Evolutionary conservation across 1,140 invertebrate genomes (phyloP).

Genomic region (Elymnias hypermnestra): DNA sequence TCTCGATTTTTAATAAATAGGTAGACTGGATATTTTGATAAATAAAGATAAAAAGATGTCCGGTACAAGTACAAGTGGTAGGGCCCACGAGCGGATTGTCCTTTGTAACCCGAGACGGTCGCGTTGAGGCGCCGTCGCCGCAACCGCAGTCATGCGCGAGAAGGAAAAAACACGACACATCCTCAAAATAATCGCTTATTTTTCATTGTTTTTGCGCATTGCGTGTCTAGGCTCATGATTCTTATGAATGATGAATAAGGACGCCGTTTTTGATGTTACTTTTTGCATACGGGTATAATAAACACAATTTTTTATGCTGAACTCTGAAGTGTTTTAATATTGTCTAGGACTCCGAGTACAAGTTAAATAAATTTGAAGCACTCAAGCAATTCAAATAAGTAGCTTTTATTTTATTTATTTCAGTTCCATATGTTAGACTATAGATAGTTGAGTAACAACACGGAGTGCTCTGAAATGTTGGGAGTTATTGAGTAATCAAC

Average conservation of each 20-base stretch:
- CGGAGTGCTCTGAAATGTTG: too few species aligned
- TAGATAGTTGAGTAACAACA: too few species aligned
- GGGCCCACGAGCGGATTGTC: conserved; percentile 24
- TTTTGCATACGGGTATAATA: conserved; percentile 7
- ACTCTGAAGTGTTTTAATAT: too few species aligned
- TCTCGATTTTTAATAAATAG: too few species aligned
- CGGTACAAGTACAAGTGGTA: conserved; percentile 10
- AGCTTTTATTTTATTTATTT: too few species aligned
- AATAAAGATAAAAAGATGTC: background rate
- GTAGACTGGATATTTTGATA: too few species aligned
- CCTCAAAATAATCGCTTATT: conserved; percentile 45
- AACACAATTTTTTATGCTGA: conserved; percentile 1
- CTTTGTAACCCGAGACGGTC: conserved; percentile 40
- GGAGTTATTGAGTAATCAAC: too few species aligned
- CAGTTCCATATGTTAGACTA: too few species aligned
- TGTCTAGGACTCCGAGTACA: too few species aligned
- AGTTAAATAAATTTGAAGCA: too few species aligned
- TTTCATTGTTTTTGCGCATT: conserved; percentile 29
- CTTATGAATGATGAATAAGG: conserved; percentile 35
- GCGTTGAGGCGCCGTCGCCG: conserved; percentile 39
- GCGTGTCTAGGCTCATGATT: conserved; percentile 21
- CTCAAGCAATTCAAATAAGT: too few species aligned
- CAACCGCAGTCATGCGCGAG: conserved; percentile 36
- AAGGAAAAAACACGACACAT: conserved; percentile 49
- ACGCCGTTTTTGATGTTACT: conserved; percentile 20